phyloP scores from a whole-genome alignment of 2,888 invertebrate species.

The Scaeva pyrastri region DNA sequence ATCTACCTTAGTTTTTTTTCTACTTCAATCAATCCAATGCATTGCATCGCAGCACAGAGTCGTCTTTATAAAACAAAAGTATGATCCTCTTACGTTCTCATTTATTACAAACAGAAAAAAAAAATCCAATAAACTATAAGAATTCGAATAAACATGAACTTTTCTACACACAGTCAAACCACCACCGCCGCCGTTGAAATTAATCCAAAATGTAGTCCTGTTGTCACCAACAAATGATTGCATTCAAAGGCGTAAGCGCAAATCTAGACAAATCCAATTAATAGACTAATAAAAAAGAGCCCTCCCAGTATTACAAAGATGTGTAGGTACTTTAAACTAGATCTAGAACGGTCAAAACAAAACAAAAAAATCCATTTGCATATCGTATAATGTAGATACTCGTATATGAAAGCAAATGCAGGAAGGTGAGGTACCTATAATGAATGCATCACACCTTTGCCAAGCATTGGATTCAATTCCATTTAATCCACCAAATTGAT shows the following conservation, averaged over 20 bases:
- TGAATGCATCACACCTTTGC: conserved; percentile 40
- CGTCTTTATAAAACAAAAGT: too few species aligned
- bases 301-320: background rate
- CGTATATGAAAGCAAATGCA: too few species aligned
- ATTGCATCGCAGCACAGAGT: too few species aligned
- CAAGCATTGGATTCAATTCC: conserved; percentile 58
- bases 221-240: conserved; percentile 12
- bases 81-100: too few species aligned
- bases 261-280: conserved; percentile 53
- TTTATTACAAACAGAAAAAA: too few species aligned
- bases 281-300: background rate
- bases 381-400: too few species aligned
- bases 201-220: conserved; percentile 25
- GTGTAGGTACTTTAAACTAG: conserved; percentile 23
- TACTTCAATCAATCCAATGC: too few species aligned
- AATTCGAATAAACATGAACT: background rate
- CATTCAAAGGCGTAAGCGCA: conserved; percentile 21
- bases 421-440: background rate
- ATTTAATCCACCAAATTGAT: conserved; percentile 63
- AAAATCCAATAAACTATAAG: too few species aligned
- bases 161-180: too few species aligned
- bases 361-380: too few species aligned
- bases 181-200: background rate
- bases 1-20: too few species aligned
- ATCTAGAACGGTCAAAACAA: conserved; percentile 45